Percentiles rank a stretch among this genome's conserved stretches.
These are phyloP conservation scores for Diadegma fenestrale DNA, from an alignment of 2,888 invertebrate species.

Conservation along the genomic window DNA sequence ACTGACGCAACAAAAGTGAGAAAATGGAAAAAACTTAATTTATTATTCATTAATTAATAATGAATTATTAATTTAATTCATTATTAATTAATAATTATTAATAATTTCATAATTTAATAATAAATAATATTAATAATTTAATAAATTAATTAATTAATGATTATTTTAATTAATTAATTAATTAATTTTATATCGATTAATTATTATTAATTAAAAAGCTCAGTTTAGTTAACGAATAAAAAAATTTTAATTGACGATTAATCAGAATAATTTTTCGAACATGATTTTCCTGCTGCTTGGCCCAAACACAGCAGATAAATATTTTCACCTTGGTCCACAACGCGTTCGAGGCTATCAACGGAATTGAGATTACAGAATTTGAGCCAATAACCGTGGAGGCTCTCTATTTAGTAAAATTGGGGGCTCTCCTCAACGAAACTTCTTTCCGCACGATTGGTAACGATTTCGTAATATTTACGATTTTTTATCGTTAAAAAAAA, in stretches of 20 bases:
- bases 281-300: not conserved
- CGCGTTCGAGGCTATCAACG: slow-evolving; percentile 45
- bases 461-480: slow-evolving; percentile 54
- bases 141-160: too few species aligned
- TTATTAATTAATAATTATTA: too few species aligned
- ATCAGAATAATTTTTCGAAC: not conserved
- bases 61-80: too few species aligned
- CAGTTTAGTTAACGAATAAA: too few species aligned
- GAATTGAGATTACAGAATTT: slow-evolving; percentile 57
- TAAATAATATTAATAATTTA: too few species aligned
- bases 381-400: slow-evolving; percentile 60
- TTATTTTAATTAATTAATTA: too few species aligned
- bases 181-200: too few species aligned
- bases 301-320: slow-evolving; percentile 64
- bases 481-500: slow-evolving; percentile 23
- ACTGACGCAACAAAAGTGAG: slow-evolving; percentile 37
- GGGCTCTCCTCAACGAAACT: slow-evolving; percentile 60
- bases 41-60: not conserved
- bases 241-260: not conserved
- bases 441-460: slow-evolving; percentile 71
- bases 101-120: too few species aligned
- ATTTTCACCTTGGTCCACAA: slow-evolving; percentile 65
- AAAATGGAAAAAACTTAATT: not conserved
- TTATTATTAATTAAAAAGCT: too few species aligned
- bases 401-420: slow-evolving; percentile 55